Evolutionary conservation across 2,888 invertebrate species (phyloP).

Genomic region (Ennomos quercinarius): DNA sequence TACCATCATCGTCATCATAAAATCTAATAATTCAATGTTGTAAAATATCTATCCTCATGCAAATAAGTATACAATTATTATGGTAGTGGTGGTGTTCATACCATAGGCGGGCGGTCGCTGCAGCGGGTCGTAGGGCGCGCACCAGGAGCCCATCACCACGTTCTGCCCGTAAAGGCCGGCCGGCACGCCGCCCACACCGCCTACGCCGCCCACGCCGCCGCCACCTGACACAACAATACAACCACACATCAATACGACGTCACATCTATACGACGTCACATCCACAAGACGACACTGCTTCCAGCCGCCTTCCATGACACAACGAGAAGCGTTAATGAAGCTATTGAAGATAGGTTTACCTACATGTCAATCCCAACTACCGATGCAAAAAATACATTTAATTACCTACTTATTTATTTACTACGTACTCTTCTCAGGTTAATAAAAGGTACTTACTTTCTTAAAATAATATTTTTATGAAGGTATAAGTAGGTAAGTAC

Average conservation of each 20-base stretch:
- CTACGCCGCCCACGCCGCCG: conserved; percentile 66
- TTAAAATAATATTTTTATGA: no score
- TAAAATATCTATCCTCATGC: no score
- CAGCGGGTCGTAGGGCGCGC: conserved; percentile 91
- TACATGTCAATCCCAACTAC: neutral
- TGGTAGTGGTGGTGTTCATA: conserved; percentile 51
- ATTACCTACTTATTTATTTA: no score
- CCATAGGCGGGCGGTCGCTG: conserved; percentile 94
- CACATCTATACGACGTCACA: neutral
- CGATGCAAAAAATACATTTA: neutral
- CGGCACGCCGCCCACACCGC: conserved; percentile 67
- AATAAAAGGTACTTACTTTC: no score
- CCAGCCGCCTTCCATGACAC: no score
- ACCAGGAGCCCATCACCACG: conserved; percentile 91
- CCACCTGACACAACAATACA: conserved; percentile 40
- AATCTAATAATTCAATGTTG: no score
- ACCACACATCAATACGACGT: neutral
- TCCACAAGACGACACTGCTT: no score
- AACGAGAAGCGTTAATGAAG: no score
- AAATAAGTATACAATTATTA: no score
- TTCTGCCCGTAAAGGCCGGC: conserved; percentile 91
- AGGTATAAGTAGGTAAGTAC: no score
- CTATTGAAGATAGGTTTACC: no score
- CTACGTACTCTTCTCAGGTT: neutral
- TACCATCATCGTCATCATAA: no score